Conservation (phyloP, 30 jellyfish, hydroid and myxozoan species). For the Hydractinia symbiolongicarpus region DNA sequence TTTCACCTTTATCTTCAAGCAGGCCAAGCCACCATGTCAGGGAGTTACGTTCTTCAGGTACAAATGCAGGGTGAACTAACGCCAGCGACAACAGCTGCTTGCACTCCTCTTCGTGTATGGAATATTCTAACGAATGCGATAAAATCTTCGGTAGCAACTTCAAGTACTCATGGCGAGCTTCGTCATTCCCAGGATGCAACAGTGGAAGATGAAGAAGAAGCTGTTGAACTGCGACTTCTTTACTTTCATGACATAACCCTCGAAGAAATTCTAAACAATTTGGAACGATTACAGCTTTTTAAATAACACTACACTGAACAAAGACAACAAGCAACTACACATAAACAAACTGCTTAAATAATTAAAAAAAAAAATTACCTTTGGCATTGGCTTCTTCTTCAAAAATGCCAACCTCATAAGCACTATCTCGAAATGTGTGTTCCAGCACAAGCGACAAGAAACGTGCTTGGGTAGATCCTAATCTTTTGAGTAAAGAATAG, state of each 20-base stretch:
- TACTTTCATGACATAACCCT: constrained; percentile 82
- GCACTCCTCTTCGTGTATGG: constrained; percentile 96
- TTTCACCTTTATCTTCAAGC: constrained; percentile 77
- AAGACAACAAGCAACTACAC: neutral
- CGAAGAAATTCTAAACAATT: constrained; percentile 54
- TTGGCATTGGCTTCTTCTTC: constrained; percentile 92
- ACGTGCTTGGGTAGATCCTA: constrained; percentile 96
- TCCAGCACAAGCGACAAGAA: constrained; percentile 90
- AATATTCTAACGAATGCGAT: constrained; percentile 87
- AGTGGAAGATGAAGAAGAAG: constrained; percentile 85
- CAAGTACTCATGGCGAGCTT: constrained; percentile 89
- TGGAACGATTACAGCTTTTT: neutral
- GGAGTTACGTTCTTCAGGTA: constrained; percentile 74
- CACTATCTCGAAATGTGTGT: constrained; percentile 92
- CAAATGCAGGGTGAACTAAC: constrained; percentile 94
- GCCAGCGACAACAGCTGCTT: constrained; percentile 88
- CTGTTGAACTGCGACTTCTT: constrained; percentile 95
- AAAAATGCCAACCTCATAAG: constrained; percentile 71
- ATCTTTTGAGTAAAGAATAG: constrained; percentile 72
- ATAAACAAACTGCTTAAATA: neutral
- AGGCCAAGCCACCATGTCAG: constrained; percentile 84
- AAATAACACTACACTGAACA: neutral
- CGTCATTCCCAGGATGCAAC: constrained; percentile 96
- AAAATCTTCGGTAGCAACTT: constrained; percentile 74
- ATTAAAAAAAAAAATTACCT: constrained; percentile 38